Conservation (phyloP, 2,113 vertebrate genomes). For the Oreochromis aureus region DNA sequence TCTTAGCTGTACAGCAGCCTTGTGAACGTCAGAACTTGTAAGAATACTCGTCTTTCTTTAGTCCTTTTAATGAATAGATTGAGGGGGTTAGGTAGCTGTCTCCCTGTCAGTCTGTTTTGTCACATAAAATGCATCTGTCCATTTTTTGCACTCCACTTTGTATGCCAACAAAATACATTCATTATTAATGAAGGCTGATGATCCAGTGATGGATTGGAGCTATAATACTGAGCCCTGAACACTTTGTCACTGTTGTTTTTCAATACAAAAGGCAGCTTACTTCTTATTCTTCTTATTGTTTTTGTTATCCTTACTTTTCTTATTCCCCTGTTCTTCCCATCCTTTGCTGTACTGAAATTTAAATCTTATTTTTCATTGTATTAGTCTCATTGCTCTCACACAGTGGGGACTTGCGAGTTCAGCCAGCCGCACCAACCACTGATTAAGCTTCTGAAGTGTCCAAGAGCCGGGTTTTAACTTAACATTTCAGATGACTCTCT, state of each 20-base stretch:
- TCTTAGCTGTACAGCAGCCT: background rate
- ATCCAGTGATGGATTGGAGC: slow-evolving; percentile 35
- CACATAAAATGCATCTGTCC: slow-evolving; percentile 9
- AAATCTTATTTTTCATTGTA: slow-evolving; percentile 46
- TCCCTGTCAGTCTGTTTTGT: background rate
- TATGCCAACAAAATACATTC: slow-evolving; percentile 12
- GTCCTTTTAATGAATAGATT: background rate
- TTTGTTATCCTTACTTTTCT: background rate
- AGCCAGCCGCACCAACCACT: slow-evolving; percentile 8
- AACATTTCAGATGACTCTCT: slow-evolving; percentile 18
- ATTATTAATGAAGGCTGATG: slow-evolving; percentile 50
- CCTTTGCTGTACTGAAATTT: background rate
- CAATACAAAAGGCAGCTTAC: slow-evolving; percentile 30
- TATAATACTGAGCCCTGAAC: slow-evolving; percentile 1
- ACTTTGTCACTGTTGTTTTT: slow-evolving; percentile 32
- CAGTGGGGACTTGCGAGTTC: slow-evolving; percentile 14
- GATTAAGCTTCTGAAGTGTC: slow-evolving; percentile 28
- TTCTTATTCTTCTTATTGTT: background rate
- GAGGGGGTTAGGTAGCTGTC: background rate
- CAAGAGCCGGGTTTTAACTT: slow-evolving; percentile 1
- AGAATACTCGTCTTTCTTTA: background rate
- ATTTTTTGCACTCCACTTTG: background rate
- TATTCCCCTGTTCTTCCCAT: background rate
- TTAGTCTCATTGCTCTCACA: slow-evolving; percentile 14
- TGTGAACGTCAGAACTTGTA: background rate